These are phyloP conservation scores for Shinisaurus crocodilurus DNA, from an alignment of 2,113 vertebrate species.

Conservation along the genomic window DNA sequence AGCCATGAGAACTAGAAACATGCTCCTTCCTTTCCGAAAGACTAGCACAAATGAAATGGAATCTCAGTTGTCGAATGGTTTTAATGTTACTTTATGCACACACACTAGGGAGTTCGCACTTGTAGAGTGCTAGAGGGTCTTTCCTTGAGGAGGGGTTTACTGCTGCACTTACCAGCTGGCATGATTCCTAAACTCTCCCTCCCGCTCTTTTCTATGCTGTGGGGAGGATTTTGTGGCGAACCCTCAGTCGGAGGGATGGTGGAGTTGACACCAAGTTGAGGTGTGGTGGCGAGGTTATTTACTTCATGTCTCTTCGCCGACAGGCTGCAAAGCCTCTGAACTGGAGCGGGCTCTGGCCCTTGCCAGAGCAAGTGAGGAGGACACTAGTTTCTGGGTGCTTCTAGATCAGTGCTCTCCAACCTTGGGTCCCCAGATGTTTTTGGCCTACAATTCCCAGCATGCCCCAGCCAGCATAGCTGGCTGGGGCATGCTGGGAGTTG, in stretches of 20 bases:
- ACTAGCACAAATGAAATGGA: neutral
- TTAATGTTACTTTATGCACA: neutral
- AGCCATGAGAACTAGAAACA: neutral
- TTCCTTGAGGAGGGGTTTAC: neutral
- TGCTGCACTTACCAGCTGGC: neutral
- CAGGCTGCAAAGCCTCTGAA: too few relatives aligned
- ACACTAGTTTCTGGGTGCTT: neutral
- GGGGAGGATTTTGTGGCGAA: neutral
- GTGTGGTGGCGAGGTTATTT: too few relatives aligned
- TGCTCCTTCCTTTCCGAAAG: neutral
- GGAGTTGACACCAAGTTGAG: neutral
- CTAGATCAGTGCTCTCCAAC: too few relatives aligned
- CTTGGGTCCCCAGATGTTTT: too few relatives aligned
- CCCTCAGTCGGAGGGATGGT: neutral
- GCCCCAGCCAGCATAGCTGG: too few relatives aligned
- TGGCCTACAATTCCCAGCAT: too few relatives aligned
- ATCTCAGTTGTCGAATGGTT: neutral
- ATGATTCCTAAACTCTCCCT: neutral
- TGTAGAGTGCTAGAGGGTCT: neutral
- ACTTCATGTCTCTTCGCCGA: too few relatives aligned
- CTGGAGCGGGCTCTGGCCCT: too few relatives aligned
- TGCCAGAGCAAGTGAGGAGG: neutral
- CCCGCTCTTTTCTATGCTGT: neutral
- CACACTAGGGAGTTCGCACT: too few relatives aligned
- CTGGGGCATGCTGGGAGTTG: too few relatives aligned